Evolutionary conservation across 1,140 invertebrate species (phyloP), one percentile per base, ranked within the genome.

Genomic region (Drosophila subpulchrella): DNA sequence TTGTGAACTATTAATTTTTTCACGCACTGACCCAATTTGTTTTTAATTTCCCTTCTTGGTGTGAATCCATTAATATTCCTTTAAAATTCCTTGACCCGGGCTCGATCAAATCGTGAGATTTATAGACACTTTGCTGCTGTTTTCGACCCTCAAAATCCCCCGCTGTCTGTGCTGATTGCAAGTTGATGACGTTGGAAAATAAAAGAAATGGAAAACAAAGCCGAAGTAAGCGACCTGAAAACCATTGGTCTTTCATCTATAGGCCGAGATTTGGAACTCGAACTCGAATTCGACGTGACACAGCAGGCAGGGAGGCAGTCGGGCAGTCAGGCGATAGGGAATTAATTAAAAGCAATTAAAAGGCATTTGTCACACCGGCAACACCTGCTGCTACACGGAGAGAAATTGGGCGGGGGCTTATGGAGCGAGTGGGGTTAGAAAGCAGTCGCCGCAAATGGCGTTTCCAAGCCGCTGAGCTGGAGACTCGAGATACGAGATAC

Each of bases 291-390:
- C n/a, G 72, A 57, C 71, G 75, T 67, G 73, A 82, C 46, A 73
- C 56, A 74, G 65, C 63, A 53, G 50, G 59, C 47, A 11, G 12
- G 36, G 24, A 42, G 34, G 34, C 7, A 10, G 34, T 0, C 7
- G 1, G 34, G 63, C 62, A 46, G 44, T 48, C 47, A 17, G 12
- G 38, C 32, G 55, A 76, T 76, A 36, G 62, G 59, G 70, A 80
- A 75, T 80, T 74, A 82, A 82, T 82, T 82, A 82, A 81, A 53
- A 58, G 74, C 62, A 77, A 82, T 82, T 82, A 78, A 81, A 77
- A 61, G 48, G 55, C 75, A 88, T 82, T 79, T 86, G 83, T 86
- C 82, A 76, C 75, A 77, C 73, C 55, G 30, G 17, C 73, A 48
- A 50, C 65, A 72, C 67, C 73, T 59, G 56, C 65, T 67, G 56